Evolutionary conservation across 2,797 vertebrate species (phyloP), one percentile per base, ranked within the genome.

Genomic region (Sebastes umbrosus): DNA sequence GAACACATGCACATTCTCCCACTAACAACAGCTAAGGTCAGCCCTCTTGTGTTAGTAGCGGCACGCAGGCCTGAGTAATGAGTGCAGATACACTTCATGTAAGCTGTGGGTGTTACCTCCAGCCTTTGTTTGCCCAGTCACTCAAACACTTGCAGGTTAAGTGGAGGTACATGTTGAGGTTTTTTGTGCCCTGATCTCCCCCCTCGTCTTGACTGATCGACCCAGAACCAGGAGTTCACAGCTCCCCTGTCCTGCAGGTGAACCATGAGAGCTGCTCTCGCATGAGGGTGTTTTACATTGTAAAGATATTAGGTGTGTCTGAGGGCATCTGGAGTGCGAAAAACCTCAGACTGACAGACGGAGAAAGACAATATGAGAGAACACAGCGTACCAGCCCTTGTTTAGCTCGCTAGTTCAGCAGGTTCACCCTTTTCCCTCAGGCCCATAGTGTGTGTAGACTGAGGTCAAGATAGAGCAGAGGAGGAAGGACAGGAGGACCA

Each of bases 251-350:
- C 90, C 89, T 82, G 80, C 77, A 85, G 76, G 27, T 93, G 91
- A 93, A 92, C 88, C 88, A 60, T 69, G 66, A 73, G 73, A 71
- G 73, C 52, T 64, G 69, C 34, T 79, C 77, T 73, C 20, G 57
- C 36, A 68, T 79, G 76, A 72, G 63, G 80, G 75, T 80, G 87
- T 87, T 82, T 84, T 34, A 83, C 73, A 54, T 43, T 57, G 75
- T 71, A 13, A 63, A 73, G 77, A 71, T 76, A 55, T 77, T 63
- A 82, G 88, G 88, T 81, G 88, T 93, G 91, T 94, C 89, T 85
- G 69, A 80, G 88, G 84, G 86, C 89, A 85, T 82, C 58, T 82
- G 77, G 77, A 88, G 88, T 84, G 86, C 84, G 74, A 91, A 82
- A 83, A 73, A 80, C 46, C 70, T 84, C 87, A 72, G 77, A 82